These are phyloP conservation scores for Hypsopygia costalis DNA, from an alignment of 2,888 invertebrate species.

Conservation along the genomic window DNA sequence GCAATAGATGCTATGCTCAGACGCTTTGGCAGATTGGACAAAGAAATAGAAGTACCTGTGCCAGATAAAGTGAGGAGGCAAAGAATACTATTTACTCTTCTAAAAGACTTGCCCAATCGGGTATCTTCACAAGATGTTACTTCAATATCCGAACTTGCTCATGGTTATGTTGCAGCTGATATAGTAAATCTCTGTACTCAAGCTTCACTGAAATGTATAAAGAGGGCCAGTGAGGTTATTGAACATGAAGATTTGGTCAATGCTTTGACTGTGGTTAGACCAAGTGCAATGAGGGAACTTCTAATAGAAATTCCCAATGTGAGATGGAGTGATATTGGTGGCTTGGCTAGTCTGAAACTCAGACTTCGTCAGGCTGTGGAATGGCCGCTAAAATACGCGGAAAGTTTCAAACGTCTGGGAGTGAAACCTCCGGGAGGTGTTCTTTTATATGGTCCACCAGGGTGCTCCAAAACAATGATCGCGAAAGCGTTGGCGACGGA, in stretches of 20 bases:
- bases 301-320: slow-evolving; percentile 93
- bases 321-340: slow-evolving; percentile 96
- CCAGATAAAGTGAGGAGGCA: slow-evolving; percentile 84
- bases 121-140: slow-evolving; percentile 80
- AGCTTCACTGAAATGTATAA: slow-evolving; percentile 83
- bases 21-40: slow-evolving; percentile 89
- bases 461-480: slow-evolving; percentile 99
- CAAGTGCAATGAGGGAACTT: slow-evolving; percentile 95
- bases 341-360: slow-evolving; percentile 91
- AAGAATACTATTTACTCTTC: slow-evolving; percentile 85
- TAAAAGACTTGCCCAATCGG: slow-evolving; percentile 77
- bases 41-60: slow-evolving; percentile 89
- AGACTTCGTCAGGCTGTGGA: slow-evolving; percentile 94
- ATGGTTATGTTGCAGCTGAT: slow-evolving; percentile 96
- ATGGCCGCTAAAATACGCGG: slow-evolving; percentile 94
- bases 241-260: slow-evolving; percentile 79
- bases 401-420: slow-evolving; percentile 89
- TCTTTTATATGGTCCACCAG: slow-evolving; percentile 97
- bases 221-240: slow-evolving; percentile 52
- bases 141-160: slow-evolving; percentile 85
- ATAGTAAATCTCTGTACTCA: slow-evolving; percentile 88
- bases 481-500: slow-evolving; percentile 98
- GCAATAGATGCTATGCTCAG: slow-evolving; percentile 87
- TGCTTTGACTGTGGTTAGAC: slow-evolving; percentile 86
- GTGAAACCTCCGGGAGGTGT: slow-evolving; percentile 94